phyloP scores from a whole-genome alignment of 2,797 vertebrate species.

The Phaenicophaeus curvirostris region DNA sequence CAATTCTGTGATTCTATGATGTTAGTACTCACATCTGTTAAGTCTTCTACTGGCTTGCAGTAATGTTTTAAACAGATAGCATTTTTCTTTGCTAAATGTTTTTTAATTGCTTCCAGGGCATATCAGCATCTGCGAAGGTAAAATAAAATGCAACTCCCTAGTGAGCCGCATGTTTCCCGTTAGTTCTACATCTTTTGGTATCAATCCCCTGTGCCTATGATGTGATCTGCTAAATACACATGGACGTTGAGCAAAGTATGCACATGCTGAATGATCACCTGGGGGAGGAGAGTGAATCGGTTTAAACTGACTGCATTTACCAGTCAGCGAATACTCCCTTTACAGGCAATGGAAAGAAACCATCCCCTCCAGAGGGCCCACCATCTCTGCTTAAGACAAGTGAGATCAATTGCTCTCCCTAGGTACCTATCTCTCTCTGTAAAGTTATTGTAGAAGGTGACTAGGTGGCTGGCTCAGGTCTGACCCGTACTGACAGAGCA shows the following conservation, averaged over 20 bases:
- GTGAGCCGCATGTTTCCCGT: background rate
- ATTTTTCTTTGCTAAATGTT: background rate
- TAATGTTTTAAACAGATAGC: constrained; percentile 11
- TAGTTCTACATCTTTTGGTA: constrained; percentile 20
- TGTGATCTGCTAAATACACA: constrained; percentile 11
- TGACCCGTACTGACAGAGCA: background rate
- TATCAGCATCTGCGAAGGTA: constrained; percentile 23
- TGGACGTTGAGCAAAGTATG: background rate
- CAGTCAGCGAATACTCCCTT: background rate
- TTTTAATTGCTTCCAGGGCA: constrained; percentile 17
- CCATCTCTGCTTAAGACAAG: background rate
- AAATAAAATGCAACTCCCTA: constrained; percentile 1
- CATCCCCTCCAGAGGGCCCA: background rate
- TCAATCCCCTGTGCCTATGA: background rate
- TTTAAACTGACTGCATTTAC: background rate
- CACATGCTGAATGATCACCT: background rate
- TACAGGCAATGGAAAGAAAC: background rate
- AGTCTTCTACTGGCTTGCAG: background rate
- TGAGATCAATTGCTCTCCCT: background rate
- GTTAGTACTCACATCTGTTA: background rate
- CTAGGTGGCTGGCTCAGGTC: background rate
- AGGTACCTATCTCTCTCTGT: background rate
- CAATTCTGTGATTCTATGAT: too few species aligned
- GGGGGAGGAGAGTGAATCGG: background rate
- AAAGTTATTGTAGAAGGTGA: background rate